These are phyloP conservation scores for Hyles euphorbiae DNA, from an alignment of 1,140 invertebrate species.

Conservation along the genomic window DNA sequence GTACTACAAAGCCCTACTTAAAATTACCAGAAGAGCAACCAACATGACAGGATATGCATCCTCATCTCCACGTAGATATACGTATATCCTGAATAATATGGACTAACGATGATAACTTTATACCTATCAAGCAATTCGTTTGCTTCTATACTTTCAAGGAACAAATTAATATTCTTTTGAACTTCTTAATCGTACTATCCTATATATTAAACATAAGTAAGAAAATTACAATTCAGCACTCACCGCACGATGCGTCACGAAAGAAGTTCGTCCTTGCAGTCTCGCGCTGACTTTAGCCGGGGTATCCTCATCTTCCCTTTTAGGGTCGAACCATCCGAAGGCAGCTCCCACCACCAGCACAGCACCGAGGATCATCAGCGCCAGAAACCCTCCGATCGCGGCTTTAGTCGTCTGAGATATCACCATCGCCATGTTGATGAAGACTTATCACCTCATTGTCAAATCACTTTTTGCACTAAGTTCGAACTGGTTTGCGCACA, in stretches of 20 bases:
- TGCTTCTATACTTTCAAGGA: no score
- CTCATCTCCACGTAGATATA: no score
- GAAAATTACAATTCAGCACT: conserved; percentile 25
- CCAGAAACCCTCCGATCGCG: conserved; percentile 60
- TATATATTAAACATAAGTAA: no score
- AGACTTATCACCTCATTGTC: conserved; percentile 52
- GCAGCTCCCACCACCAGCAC: conserved; percentile 63
- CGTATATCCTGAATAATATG: no score
- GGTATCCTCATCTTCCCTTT: conserved; percentile 64
- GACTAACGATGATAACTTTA: no score
- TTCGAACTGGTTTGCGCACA: neutral
- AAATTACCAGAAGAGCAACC: no score
- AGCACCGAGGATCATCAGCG: conserved; percentile 66
- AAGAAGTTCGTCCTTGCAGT: conserved; percentile 66
- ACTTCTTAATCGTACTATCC: no score
- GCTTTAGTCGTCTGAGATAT: conserved; percentile 70
- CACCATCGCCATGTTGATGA: conserved; percentile 64
- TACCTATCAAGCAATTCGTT: no score
- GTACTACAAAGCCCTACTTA: no score
- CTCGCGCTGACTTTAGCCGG: conserved; percentile 65
- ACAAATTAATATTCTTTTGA: no score
- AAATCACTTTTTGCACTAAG: conserved; percentile 12
- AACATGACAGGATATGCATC: no score
- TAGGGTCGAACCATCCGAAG: conserved; percentile 65
- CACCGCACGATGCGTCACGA: conserved; percentile 65